These are phyloP conservation scores for Yponomeuta plumbellus DNA, from an alignment of 2,888 invertebrate species.

Conservation along the genomic window DNA sequence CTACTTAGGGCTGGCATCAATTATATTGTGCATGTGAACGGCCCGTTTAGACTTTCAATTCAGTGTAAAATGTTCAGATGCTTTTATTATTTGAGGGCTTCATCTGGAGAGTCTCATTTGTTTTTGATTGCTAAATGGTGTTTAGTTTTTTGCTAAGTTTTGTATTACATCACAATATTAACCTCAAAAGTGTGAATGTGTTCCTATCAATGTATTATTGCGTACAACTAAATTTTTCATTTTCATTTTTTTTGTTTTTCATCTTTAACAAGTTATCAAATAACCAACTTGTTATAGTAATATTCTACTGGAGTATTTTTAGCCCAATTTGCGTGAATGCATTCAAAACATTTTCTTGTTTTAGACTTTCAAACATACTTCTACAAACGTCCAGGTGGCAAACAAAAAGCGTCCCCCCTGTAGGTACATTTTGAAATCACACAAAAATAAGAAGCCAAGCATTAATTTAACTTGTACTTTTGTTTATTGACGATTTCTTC, in stretches of 20 bases:
- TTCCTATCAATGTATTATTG: too few species aligned
- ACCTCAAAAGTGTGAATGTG: too few species aligned
- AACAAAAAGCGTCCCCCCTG: slow-evolving; percentile 30
- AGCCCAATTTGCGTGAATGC: not conserved
- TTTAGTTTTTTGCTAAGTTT: slow-evolving; percentile 23
- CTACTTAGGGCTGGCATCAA: slow-evolving; percentile 56
- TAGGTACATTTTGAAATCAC: slow-evolving; percentile 28
- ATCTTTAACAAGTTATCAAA: too few species aligned
- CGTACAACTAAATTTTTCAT: too few species aligned
- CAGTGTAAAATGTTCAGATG: slow-evolving; percentile 51
- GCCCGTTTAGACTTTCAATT: slow-evolving; percentile 38
- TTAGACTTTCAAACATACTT: not conserved
- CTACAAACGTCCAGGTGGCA: not conserved
- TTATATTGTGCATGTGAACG: slow-evolving; percentile 34
- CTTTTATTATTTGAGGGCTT: slow-evolving; percentile 61
- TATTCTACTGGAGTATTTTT: too few species aligned
- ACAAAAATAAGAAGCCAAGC: slow-evolving; percentile 45
- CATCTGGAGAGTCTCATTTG: slow-evolving; percentile 56
- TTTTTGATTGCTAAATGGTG: slow-evolving; percentile 47
- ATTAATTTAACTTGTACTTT: slow-evolving; percentile 69
- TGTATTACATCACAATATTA: slow-evolving; percentile 15
- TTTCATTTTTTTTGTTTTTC: too few species aligned
- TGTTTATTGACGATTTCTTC: slow-evolving; percentile 73
- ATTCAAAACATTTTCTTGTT: not conserved
- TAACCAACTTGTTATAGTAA: too few species aligned